A percentile compares a stretch with the other conserved stretches of the same genome.
These are phyloP conservation scores for Sebastolobus altivelis DNA, from an alignment of 2,797 vertebrate species.

Conservation along the genomic window DNA sequence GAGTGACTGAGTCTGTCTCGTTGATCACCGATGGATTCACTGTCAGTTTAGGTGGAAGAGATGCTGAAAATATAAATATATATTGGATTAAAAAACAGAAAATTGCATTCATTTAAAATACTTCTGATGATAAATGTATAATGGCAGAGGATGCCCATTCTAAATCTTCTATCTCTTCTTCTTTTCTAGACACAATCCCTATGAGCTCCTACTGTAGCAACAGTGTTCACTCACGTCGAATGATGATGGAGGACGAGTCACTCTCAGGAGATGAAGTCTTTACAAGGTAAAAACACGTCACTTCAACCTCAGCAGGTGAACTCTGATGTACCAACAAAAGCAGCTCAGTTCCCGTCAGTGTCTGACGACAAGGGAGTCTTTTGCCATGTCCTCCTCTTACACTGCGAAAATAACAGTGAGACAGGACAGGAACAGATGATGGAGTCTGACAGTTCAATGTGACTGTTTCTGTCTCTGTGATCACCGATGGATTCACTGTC, in stretches of 20 bases:
- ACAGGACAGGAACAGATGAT: background rate
- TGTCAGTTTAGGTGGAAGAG: background rate
- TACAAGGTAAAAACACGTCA: conserved; percentile 16
- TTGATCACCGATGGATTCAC: background rate
- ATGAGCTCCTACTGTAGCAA: too few relatives aligned
- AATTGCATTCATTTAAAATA: background rate
- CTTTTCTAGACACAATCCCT: background rate
- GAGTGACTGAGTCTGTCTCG: conserved; percentile 43
- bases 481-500: background rate
- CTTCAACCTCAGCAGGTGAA: conserved; percentile 21
- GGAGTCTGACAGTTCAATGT: conserved; percentile 38
- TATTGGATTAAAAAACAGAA: background rate
- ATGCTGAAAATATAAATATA: conserved; percentile 6
- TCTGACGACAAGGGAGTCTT: background rate
- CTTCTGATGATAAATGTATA: background rate
- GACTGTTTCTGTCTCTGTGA: conserved; percentile 45
- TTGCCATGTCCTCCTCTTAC: too few relatives aligned
- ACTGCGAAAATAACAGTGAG: fast-evolving
- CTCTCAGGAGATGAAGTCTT: background rate
- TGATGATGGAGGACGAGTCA: background rate
- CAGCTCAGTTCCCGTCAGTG: conserved; percentile 48
- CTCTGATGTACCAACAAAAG: background rate
- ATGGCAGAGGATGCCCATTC: background rate
- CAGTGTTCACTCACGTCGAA: conserved; percentile 26
- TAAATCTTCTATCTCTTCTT: background rate